Evolutionary conservation across 2,888 invertebrate genomes (phyloP).

Genomic region (Atethmia centrago): DNA sequence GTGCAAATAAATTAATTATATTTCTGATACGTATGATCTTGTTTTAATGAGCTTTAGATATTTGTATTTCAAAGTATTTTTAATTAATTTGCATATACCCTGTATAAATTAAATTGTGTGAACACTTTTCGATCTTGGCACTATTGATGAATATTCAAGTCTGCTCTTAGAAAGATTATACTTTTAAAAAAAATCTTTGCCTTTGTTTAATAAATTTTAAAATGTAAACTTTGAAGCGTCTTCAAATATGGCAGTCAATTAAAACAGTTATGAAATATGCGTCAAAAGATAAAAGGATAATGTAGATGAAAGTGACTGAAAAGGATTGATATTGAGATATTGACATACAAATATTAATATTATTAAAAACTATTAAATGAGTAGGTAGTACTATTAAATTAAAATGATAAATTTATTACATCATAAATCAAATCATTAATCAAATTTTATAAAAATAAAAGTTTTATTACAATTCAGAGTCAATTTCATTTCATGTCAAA

Average conservation of each 20-base stretch:
- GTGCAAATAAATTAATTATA: conserved; percentile 40
- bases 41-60: not conserved
- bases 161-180: not conserved
- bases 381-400: too few species aligned
- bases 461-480: too few species aligned
- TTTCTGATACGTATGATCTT: conserved; percentile 7
- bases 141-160: conserved; percentile 30
- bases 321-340: too few species aligned
- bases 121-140: conserved; percentile 2
- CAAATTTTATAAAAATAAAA: too few species aligned
- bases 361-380: too few species aligned
- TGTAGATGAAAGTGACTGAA: conserved; percentile 3
- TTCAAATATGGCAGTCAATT: conserved; percentile 28
- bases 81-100: not conserved
- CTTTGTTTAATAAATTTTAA: conserved; percentile 28
- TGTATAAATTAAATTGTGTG: conserved; percentile 1
- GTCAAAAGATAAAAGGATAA: conserved; percentile 1
- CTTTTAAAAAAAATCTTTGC: not conserved
- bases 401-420: too few species aligned
- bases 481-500: too few species aligned
- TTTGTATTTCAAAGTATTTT: not conserved
- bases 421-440: too few species aligned
- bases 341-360: too few species aligned
- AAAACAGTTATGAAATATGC: conserved; percentile 31
- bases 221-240: conserved; percentile 9